Conservation (phyloP, 2,888 invertebrate species). For the Drosophila paramelanica region DNA sequence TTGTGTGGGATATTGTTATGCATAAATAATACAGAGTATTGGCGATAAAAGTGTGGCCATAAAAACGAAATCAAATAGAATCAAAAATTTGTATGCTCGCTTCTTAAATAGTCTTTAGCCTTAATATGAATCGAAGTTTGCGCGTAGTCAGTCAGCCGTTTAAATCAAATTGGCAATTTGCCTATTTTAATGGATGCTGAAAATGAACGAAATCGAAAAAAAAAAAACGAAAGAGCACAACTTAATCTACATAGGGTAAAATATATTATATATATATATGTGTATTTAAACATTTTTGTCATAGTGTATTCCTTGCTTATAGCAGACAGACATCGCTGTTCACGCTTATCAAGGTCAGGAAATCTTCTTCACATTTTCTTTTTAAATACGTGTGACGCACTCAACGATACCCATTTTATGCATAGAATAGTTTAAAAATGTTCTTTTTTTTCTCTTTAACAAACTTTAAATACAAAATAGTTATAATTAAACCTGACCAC, state of each 20-base stretch:
- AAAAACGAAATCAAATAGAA: constrained; percentile 23
- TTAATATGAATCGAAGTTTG: constrained; percentile 1
- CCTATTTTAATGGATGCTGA: background rate
- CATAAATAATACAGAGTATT: constrained; percentile 16
- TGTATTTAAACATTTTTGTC: no score
- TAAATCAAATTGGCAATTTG: background rate
- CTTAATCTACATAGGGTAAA: background rate
- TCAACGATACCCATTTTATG: no score
- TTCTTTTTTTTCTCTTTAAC: no score
- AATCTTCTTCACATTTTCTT: no score
- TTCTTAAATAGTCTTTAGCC: constrained; percentile 3
- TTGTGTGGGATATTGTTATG: background rate
- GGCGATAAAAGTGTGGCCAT: constrained; percentile 14
- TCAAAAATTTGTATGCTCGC: constrained; percentile 5
- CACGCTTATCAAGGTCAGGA: no score
- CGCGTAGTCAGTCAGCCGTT: background rate
- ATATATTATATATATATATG: background rate
- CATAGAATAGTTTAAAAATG: no score
- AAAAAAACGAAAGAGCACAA: background rate
- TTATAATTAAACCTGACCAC: no score
- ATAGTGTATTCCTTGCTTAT: no score
- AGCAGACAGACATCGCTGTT: no score
- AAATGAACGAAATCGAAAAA: background rate
- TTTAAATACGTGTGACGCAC: no score
- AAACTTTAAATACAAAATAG: no score